Evolutionary conservation across 2,797 vertebrate species (phyloP), one percentile per base, ranked within the genome.

Genomic region (Leuciscus waleckii): DNA sequence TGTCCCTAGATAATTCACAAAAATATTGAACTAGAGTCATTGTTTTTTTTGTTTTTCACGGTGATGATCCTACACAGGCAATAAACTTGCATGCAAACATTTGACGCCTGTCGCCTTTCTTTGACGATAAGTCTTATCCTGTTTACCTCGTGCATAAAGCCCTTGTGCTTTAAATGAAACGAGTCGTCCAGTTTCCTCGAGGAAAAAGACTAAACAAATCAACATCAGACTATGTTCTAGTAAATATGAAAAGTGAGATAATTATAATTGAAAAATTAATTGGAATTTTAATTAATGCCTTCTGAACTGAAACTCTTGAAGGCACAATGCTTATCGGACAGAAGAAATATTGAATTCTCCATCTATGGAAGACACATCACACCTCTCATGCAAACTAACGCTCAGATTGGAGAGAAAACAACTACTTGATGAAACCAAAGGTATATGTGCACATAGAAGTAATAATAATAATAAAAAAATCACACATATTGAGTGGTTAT

Each of bases 191-290:
- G 8, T 89, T 90, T 87, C 90, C 88, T 88, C 81, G 80, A 61
- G 67, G 77, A 71, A 77, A 84, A 84, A 79, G 46, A 84, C 78
- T 23, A 85, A 85, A 90, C 87, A 91, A 92, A 91, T 88, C 91
- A 84, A 89, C 90, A 91, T 91, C 87, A 90, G 90, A 89, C 86
- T 65, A 0, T 83, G 78, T 88, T 89, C 89, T 77, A 86, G 82
- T 82, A 73, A 87, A 82, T 84, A 85, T 81, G 74, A 86, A 71
- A 86, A 67, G 84, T 37, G 74, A 69, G 91, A 93, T 91, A 87
- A 91, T 89, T 92, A 88, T 91, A 91, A 92, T 91, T 88, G 87
- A 90, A 92, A 90, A 90, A 88, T 87, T 84, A 90, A 92, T 93
- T 92, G 84, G 69, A 71, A 71, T 85, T 87, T 56, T 88, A 90